Evolutionary conservation across 2,113 vertebrate genomes (phyloP), one percentile per base, ranked within the genome.

Genomic region (Gymnocephalus cernua): DNA sequence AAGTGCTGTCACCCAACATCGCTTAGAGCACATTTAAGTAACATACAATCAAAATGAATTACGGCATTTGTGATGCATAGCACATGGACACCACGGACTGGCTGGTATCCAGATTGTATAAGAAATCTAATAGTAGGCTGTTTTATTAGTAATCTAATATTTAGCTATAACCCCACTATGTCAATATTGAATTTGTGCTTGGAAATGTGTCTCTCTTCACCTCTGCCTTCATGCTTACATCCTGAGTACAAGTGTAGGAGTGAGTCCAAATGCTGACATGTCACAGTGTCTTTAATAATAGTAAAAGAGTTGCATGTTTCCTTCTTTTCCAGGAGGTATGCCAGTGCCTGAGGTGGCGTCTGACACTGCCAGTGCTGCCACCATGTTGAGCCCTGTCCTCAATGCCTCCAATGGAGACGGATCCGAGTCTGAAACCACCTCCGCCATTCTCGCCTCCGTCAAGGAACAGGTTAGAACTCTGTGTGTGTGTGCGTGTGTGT

Each of bases 361-460:
- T 82, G 96, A 96, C 93, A 96, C 95, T 65, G 96, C 97, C 81
- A 97, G 98, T 82, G 95, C 90, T 74, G 91, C 95, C 90, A 95
- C 93, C 95, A 97, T 98, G 94, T 95, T 99, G 92, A 99, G 97
- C 89, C 98, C 98, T 3, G 97, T 98, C 84, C 90, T 99, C 88
- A 97, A 97, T 90, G 93, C 97, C 84, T 98, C 98, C 93, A 99
- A 98, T 0, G 98, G 98, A 0, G 98, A 99, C 85, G 97, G 97
- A 87, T 98, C 98, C 0, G 98, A 99, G 93, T 97, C 97, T 0
- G 98, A 99, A 95, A 99, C 97, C 89, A 99, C 98, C 66, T 99
- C 98, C 8, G 98, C 98, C 86, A 99, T 99, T 89, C 95, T 99
- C 2, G 98, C 98, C 69, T 99, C 98, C 3, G 98, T 99, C 91